phyloP scores from a whole-genome alignment of 2,888 invertebrate genomes.

The Tenthredo notha region DNA sequence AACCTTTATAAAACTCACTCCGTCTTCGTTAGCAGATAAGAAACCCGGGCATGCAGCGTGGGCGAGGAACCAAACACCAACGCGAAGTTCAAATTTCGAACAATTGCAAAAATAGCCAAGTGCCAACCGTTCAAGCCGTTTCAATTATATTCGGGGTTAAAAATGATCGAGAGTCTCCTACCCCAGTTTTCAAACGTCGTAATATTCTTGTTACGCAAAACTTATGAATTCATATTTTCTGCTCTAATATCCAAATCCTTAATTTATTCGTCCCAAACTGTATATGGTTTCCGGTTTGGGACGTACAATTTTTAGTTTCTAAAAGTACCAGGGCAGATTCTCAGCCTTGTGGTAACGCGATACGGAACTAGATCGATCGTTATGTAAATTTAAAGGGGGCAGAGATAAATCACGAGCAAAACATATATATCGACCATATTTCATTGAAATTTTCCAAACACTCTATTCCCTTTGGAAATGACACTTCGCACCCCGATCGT shows the following conservation, averaged over 20 bases:
- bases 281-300: background rate
- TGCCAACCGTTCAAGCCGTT: background rate
- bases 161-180: background rate
- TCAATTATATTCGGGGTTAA: constrained; percentile 22
- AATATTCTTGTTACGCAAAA: background rate
- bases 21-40: constrained; percentile 32
- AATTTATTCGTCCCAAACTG: background rate
- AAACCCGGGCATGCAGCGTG: constrained; percentile 60
- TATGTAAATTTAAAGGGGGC: constrained; percentile 26
- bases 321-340: background rate
- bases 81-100: constrained; percentile 68
- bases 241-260: background rate
- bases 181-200: background rate
- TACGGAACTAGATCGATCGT: constrained; percentile 48
- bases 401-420: constrained; percentile 46
- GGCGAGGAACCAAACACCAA: constrained; percentile 69
- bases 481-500: constrained; percentile 48
- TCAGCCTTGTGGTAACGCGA: background rate
- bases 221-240: background rate
- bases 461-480: constrained; percentile 47
- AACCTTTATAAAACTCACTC: background rate
- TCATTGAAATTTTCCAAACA: constrained; percentile 47
- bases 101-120: constrained; percentile 65
- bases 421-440: constrained; percentile 48
- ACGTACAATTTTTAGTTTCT: background rate